Base-by-base conservation (phyloP, 2,888 invertebrate genomes). In the Resseliella maxima region DNA sequence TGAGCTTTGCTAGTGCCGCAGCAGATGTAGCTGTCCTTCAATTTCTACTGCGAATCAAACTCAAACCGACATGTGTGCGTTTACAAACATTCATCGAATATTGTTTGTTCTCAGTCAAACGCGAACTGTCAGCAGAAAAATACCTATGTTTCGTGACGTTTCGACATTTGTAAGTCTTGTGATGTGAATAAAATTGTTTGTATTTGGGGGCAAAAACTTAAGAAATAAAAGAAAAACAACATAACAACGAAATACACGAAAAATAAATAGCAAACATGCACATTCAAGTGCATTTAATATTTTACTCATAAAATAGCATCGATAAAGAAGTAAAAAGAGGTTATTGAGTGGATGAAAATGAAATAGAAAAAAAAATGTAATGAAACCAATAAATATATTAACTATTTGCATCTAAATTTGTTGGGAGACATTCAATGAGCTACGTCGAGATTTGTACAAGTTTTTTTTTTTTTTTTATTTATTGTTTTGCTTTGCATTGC, bases 41-140 rank as follows among this genome's bases (percentile, higher is more conserved):
- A 31, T 31, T 72, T 35, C 1, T 8, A 2, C 31, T 31, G 27
- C 31, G 72, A 27, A n/a, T 2, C 72, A 15, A 72, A 72, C 31
- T 12, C 10, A 31, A 72, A n/a, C 72, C 72, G 72, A 72, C 72
- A 72, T 72, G 72, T 72, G 31, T 72, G 72, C 72, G 72, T 72
- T 72, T 72, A 72, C 72, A 72, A 72, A 72, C 72, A 72, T 72
- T 72, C 72, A 72, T 31, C 15, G 72, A 31, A 31, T 10, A 0
- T 72, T 72, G 72, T 72, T 72, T 72, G 72, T 72, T 72, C 72
- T 72, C 72, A 72, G 72, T 72, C 72, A 72, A 72, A 72, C 72
- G 72, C 72, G 72, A 72, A 72, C 72, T 72, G 72, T 72, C 72
- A 72, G 72, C 72, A 72, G 72, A 31, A 72, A 72, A 72, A 72